phyloP scores from a whole-genome alignment of 1,140 invertebrate species.

The Drosophila tsacasi region DNA sequence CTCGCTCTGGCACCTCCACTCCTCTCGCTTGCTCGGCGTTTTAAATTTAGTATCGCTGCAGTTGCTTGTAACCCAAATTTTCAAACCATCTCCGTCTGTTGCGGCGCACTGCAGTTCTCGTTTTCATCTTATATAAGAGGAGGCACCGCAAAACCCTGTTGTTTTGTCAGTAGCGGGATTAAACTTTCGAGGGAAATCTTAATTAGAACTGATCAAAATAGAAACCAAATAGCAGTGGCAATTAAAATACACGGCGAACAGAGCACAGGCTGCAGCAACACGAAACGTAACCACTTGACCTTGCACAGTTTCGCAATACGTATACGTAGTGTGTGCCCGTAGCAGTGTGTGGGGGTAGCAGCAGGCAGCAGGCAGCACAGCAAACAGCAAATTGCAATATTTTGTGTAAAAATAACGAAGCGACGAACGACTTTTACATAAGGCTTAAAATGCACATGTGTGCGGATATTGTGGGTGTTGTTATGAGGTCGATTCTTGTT shows the following conservation, averaged over 20 bases:
- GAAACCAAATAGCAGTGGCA: slow-evolving; percentile 41
- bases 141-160: slow-evolving; percentile 24
- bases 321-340: slow-evolving; percentile 20
- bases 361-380: not conserved
- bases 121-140: slow-evolving; percentile 63
- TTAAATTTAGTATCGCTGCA: slow-evolving; percentile 74
- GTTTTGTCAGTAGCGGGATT: slow-evolving; percentile 30
- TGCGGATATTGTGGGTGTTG: slow-evolving; percentile 52
- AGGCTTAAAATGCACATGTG: slow-evolving; percentile 30
- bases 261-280: slow-evolving; percentile 6
- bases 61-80: slow-evolving; percentile 61
- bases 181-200: slow-evolving; percentile 49
- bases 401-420: slow-evolving; percentile 76
- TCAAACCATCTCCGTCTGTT: not conserved
- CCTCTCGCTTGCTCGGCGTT: slow-evolving; percentile 15
- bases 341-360: slow-evolving; percentile 11
- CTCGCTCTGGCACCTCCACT: slow-evolving; percentile 8
- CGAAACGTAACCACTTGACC: slow-evolving; percentile 71
- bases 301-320: slow-evolving; percentile 60
- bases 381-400: slow-evolving; percentile 42
- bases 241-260: slow-evolving; percentile 43
- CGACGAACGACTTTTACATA: slow-evolving; percentile 36
- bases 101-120: slow-evolving; percentile 1
- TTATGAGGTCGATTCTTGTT: slow-evolving; percentile 69
- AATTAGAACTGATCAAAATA: slow-evolving; percentile 56